Evolutionary conservation across 2,797 vertebrate species (phyloP), one percentile per base, ranked within the genome.

Genomic region (Sebastes iracundus): DNA sequence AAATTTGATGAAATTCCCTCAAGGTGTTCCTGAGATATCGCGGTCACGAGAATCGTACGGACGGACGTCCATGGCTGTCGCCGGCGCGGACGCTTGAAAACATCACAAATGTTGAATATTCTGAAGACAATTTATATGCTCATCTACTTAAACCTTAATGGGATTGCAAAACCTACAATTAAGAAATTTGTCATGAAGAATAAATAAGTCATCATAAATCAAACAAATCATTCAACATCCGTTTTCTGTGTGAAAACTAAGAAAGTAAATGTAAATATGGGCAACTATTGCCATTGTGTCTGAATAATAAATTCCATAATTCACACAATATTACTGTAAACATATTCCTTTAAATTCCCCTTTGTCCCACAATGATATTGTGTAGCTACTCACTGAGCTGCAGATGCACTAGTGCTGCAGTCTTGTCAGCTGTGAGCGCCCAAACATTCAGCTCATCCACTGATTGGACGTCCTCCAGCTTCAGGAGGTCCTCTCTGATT

Each of bases 381-480:
- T 52, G 55, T 25, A 25, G 49, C 5, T 42, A 90, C 96, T 96
- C 94, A 99, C 98, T 92, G 82, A 99, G 96, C 94, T 97, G 97
- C 79, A 99, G 95, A 86, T 98, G 97, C 42, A 97, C 97, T 10
- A 98, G 91, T 52, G 97, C 98, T 79, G 96, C 95, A 14, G 97
- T 97, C 93, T 98, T 98, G 85, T 98, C 98, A 2, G 95, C 93
- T 1, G 98, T 99, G 82, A 99, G 94, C 14, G 97, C 98, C 98
- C 98, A 99, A 75, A 99, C 85, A 22, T 99, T 99, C 93, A 99
- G 94, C 88, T 98, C 97, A 85, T 98, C 97, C 65, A 99, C 97
- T 6, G 97, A 97, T 83, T 98, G 96, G 77, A 99, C 97, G 11
- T 97, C 96, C 71, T 99, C 98, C 85, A 99, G 95, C 93, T 97